These are phyloP conservation scores for Hypercompe scribonia DNA, from an alignment of 2,888 invertebrate species.

Conservation along the genomic window DNA sequence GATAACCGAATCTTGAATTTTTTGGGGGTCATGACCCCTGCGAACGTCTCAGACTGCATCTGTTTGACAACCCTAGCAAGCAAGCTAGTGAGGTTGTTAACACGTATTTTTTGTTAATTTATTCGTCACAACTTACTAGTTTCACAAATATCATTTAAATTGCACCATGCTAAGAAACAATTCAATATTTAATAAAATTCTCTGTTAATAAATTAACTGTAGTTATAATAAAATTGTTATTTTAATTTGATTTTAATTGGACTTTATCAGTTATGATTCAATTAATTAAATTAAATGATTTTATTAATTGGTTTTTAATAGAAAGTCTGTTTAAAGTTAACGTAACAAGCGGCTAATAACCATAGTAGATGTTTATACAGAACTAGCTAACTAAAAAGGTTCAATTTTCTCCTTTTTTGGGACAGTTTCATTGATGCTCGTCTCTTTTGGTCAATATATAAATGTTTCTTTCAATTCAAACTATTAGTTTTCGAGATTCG, in stretches of 20 bases:
- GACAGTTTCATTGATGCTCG: too few species aligned
- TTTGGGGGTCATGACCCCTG: neutral
- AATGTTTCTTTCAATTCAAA: too few species aligned
- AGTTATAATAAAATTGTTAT: neutral
- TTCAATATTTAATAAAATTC: neutral
- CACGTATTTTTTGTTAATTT: neutral
- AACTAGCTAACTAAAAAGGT: too few species aligned
- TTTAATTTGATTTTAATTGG: neutral
- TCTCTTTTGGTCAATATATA: too few species aligned
- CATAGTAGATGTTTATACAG: neutral
- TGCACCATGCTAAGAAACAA: neutral
- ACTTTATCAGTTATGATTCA: neutral
- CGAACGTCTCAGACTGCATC: neutral
- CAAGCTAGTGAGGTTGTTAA: neutral
- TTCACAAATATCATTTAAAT: neutral
- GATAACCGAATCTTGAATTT: neutral
- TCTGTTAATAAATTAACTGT: neutral
- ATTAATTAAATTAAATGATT: neutral
- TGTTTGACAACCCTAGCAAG: neutral
- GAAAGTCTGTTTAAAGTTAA: neutral
- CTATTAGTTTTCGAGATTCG: too few species aligned
- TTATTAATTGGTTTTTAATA: conserved; percentile 5
- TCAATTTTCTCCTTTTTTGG: too few species aligned
- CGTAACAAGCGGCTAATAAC: neutral
- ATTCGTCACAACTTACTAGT: neutral